These are phyloP conservation scores for Liodrosophila aerea DNA, from an alignment of 2,888 invertebrate genomes.

Conservation along the genomic window DNA sequence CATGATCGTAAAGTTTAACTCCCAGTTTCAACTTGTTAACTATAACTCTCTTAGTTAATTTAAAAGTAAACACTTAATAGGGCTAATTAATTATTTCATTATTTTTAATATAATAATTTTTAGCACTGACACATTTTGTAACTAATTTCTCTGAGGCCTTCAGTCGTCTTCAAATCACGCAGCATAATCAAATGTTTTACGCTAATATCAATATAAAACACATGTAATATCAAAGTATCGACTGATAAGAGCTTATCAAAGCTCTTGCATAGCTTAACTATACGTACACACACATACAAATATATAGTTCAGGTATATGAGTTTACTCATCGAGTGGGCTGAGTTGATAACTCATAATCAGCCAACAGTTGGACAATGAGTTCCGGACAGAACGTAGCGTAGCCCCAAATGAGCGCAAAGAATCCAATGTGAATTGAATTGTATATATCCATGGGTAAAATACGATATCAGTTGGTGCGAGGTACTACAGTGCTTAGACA, in stretches of 20 bases:
- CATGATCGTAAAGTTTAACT: no score
- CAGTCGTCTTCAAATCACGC: no score
- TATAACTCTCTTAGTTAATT: no score
- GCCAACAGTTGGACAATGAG: conserved; percentile 22
- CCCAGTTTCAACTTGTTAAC: no score
- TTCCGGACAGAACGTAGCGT: conserved; percentile 4
- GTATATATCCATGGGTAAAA: conserved; percentile 8
- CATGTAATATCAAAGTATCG: neutral
- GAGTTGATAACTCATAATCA: conserved; percentile 12
- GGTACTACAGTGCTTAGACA: neutral
- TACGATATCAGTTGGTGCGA: conserved; percentile 10
- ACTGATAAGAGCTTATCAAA: conserved; percentile 30
- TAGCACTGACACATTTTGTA: no score
- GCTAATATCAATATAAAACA: neutral
- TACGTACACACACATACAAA: neutral
- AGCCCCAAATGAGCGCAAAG: neutral
- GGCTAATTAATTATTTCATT: no score
- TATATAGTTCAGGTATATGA: neutral
- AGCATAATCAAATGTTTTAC: no score
- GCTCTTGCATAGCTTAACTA: neutral
- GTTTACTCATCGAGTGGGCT: neutral
- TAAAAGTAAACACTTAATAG: no score
- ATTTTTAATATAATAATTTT: no score
- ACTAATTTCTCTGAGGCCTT: no score
- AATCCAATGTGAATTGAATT: neutral